These are phyloP conservation scores for Thunnus albacares DNA, from an alignment of 2,797 vertebrate species.

Conservation along the genomic window DNA sequence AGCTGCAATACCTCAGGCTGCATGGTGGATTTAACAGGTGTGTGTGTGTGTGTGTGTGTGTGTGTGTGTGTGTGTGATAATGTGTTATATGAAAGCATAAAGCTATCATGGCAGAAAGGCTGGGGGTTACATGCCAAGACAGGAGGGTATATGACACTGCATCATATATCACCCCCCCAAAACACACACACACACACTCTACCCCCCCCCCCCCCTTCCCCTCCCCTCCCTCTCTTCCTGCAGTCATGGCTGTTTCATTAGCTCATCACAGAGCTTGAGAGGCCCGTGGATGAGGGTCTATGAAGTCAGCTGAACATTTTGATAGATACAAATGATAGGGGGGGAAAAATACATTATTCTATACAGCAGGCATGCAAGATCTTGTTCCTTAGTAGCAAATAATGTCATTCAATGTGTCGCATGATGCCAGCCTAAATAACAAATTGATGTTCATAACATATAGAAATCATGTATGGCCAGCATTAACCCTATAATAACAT, in stretches of 20 bases:
- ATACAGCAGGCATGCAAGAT: neutral
- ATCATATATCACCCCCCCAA: constrained; percentile 60
- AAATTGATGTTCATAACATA: constrained; percentile 15
- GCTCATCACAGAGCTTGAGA: constrained; percentile 57
- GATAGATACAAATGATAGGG: neutral
- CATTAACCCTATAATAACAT: neutral
- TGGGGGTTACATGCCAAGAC: constrained; percentile 61
- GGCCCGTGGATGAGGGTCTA: constrained; percentile 11
- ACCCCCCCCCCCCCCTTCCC: neutral
- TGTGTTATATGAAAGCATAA: constrained; percentile 47
- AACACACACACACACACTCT: constrained; percentile 19
- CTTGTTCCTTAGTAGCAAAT: neutral
- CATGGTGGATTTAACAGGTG: constrained; percentile 72
- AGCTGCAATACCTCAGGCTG: constrained; percentile 49
- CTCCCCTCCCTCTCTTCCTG: constrained; percentile 36
- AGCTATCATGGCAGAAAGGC: constrained; percentile 49
- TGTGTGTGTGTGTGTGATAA: constrained; percentile 2
- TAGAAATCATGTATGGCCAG: neutral
- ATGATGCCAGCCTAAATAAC: constrained; percentile 12
- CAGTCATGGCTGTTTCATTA: constrained; percentile 74
- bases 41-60: constrained; percentile 37
- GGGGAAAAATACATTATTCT: neutral
- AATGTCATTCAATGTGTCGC: constrained; percentile 8
- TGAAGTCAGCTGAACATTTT: constrained; percentile 19
- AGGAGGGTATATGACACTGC: constrained; percentile 61